Base-by-base conservation (phyloP, 2,113 vertebrate genomes). In the Oxygymnocypris stewartii region DNA sequence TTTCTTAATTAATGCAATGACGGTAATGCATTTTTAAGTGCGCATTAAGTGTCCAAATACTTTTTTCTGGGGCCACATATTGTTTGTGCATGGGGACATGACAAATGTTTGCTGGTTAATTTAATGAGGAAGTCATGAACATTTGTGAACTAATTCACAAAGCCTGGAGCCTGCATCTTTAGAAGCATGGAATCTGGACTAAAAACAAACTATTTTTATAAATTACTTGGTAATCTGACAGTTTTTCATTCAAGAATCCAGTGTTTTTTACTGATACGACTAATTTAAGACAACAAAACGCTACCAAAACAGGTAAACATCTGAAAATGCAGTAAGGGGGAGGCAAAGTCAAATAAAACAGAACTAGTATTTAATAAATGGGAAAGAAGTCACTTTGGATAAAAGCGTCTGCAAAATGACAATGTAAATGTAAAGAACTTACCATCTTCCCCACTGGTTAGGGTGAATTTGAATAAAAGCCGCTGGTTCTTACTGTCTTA, bases 141-240 rank as follows among this genome's bases (percentile, higher is more conserved):
- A 9, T 87, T 81, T 59, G 61, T 44, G 75, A 78, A 11, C 74
- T 35, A 63, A 80, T 25, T 86, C 28, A 54, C 79, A 90, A 69
- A 84, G 87, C 28, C 28, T 31, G 90, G 90, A 92, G 84, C 88
- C 88, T 91, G 90, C 87, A 90, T 91, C 90, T 94, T 93, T 89
- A 91, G 4, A 87, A 42, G 87, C 86, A 31, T 91, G 79, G 49
- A 76, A 83, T 91, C 92, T 79, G 11, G 0, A 86, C 83, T 90
- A 74, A 44, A 77, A 49, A 25, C 67, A 42, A 65, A 59, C 74
- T 85, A 87, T 47, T 25, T 84, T 65, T 44, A 87, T 40, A 35
- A 83, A 28, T 89, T 49, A 88, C 77, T 88, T 81, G 74, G 85
- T 86, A 91, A 90, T 65, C 83, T 86, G 86, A 79, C 67, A 90